Base-by-base conservation (phyloP, 2,888 invertebrate species). In the Himalopsyche tibetana region DNA sequence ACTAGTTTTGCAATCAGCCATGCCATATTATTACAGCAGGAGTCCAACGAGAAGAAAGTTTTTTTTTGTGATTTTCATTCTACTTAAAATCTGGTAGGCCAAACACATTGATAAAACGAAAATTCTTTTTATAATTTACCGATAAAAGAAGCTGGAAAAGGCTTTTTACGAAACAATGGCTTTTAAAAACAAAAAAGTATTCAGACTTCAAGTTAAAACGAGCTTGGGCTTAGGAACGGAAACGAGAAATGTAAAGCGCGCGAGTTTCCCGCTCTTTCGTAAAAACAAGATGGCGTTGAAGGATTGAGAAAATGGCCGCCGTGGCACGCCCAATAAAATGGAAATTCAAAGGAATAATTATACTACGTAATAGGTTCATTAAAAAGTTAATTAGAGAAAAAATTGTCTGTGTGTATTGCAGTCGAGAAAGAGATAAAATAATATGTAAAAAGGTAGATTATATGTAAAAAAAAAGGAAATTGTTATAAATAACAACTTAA, bases 91-190 rank as follows among this genome's bases (percentile, higher is more conserved):
- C 51, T 51, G 51, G 51, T 51, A 15, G 12, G 51, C 51, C 51
- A 15, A 51, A 15, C 51, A 51, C 51, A 51, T 51, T 51, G 15
- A 51, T 51, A 74, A 74, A 74, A 74, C 28, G 5, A 74, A 69
- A 69, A 28, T 38, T 38, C 38, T 74, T 36, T 36, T 36, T 74
- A 15, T 74, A 74, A 74, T 38, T 74, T 74, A 74, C 74, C 51
- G 51, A 51, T 51, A 74, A 74, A 74, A 74, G 74, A 74, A 74
- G 36, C 28, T 36, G 36, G 74, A 74, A 36, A 74, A 74, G 36
- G 74, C 15, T 74, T 74, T 51, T 74, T 74, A 38, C 74, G 74
- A 74, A 74, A 74, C 74, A 74, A 74, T 74, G 74, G 74, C 74
- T 74, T 74, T 74, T 38, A 74, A 74, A 74, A 74, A 38, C 74